Conservation (phyloP, 2,888 invertebrate species). For the Drosophila seclusa region DNA sequence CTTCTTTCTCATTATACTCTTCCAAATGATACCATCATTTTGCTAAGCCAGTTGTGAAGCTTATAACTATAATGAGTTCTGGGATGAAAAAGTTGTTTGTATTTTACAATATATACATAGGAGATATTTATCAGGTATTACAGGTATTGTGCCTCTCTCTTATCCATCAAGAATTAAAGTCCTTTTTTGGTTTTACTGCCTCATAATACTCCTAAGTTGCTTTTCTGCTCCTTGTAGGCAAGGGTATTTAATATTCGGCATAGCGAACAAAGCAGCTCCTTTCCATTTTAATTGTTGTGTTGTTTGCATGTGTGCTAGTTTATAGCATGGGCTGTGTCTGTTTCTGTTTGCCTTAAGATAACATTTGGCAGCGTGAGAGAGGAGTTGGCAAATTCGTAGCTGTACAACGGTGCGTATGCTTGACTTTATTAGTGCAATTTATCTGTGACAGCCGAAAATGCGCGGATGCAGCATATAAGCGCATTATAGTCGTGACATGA, state of each 20-base stretch:
- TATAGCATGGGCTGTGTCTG: constrained; percentile 61
- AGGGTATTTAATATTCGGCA: background rate
- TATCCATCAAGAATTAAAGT: background rate
- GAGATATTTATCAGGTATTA: background rate
- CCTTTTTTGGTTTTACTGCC: background rate
- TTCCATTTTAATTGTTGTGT: constrained; percentile 20
- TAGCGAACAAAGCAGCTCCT: background rate
- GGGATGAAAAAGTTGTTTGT: background rate
- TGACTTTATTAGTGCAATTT: constrained; percentile 75
- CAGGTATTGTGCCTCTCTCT: background rate
- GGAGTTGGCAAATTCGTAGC: background rate
- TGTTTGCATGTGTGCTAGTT: constrained; percentile 56
- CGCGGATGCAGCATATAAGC: constrained; percentile 57
- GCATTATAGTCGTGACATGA: constrained; percentile 46
- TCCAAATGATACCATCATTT: background rate
- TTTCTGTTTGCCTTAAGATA: constrained; percentile 77
- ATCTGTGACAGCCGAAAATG: constrained; percentile 53
- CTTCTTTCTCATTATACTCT: constrained; percentile 3
- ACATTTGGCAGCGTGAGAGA: constrained; percentile 42
- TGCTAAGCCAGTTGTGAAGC: background rate
- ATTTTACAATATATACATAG: background rate
- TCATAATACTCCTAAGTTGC: background rate
- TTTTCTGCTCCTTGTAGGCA: background rate
- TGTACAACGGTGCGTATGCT: constrained; percentile 71
- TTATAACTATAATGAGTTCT: background rate